Percentiles rank a stretch among this genome's conserved stretches.
phyloP scores from a whole-genome alignment of 2,797 vertebrate genomes.

The Takifugu ocellatus region DNA sequence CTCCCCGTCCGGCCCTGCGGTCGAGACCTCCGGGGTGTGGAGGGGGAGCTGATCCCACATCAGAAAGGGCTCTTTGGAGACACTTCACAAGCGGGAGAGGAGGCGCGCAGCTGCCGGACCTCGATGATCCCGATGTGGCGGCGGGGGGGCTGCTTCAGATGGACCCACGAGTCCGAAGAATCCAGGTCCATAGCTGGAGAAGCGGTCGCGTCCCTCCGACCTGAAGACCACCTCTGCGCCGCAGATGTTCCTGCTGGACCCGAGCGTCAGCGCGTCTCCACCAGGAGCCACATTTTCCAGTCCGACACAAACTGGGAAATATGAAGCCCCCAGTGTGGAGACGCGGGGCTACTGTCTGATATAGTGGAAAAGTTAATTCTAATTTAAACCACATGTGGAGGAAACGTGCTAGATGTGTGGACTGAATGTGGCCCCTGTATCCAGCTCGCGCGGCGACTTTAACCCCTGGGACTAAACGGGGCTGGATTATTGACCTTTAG shows the following conservation, averaged over 20 bases:
- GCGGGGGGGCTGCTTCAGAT: constrained; percentile 36
- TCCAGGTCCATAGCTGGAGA: constrained; percentile 44
- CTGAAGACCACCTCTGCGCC: constrained; percentile 52
- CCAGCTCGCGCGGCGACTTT: too few species aligned
- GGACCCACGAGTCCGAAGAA: constrained; percentile 27
- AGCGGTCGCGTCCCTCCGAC: not conserved
- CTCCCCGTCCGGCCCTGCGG: constrained; percentile 1
- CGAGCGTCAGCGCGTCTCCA: too few species aligned
- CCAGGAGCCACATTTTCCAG: too few species aligned
- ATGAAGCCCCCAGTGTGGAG: too few species aligned
- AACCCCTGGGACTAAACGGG: too few species aligned
- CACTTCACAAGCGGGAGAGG: constrained; percentile 11
- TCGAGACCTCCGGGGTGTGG: not conserved
- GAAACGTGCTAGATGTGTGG: not conserved
- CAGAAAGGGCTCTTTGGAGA: constrained; percentile 5
- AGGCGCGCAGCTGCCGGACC: constrained; percentile 29
- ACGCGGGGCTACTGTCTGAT: not conserved
- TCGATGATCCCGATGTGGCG: constrained; percentile 40
- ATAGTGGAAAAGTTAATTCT: not conserved
- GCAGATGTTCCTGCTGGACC: constrained; percentile 37
- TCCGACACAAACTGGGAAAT: too few species aligned
- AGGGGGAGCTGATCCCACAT: not conserved
- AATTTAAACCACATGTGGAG: not conserved
- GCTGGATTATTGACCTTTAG: too few species aligned
- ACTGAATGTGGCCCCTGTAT: too few species aligned